phyloP scores from a whole-genome alignment of 2,797 vertebrate genomes.

The Sebastes trivittatus region DNA sequence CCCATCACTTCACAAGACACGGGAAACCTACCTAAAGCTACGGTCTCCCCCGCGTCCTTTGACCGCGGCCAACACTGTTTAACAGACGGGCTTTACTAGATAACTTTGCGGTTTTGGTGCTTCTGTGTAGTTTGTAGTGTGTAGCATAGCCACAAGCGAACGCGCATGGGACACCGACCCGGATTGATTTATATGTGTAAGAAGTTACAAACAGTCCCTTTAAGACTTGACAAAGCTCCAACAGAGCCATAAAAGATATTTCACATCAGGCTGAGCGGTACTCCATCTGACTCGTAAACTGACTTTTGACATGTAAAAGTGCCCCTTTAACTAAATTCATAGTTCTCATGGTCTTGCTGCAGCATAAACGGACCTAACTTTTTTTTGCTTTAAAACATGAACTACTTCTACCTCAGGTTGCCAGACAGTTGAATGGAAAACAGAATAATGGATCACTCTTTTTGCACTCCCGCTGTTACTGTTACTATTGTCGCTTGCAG shows the following conservation, averaged over 20 bases:
- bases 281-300: not conserved
- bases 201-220: not conserved
- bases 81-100: no score
- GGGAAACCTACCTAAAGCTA: no score
- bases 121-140: no score
- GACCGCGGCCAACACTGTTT: no score
- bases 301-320: not conserved
- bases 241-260: not conserved
- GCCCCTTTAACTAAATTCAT: not conserved
- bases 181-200: no score
- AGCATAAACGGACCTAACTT: not conserved
- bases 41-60: no score
- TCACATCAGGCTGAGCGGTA: not conserved
- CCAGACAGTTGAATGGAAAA: no score
- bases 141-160: no score
- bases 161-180: no score
- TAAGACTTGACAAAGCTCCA: not conserved
- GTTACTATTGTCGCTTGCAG: not conserved
- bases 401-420: not conserved
- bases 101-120: no score
- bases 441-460: no score
- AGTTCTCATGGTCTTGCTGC: not conserved
- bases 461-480: not conserved
- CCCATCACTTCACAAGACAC: no score
- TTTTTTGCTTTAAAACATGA: not conserved